Percentiles rank a stretch among this genome's conserved stretches.
phyloP scores from a whole-genome alignment of 2,888 invertebrate species.

The Rutpela maculata region DNA sequence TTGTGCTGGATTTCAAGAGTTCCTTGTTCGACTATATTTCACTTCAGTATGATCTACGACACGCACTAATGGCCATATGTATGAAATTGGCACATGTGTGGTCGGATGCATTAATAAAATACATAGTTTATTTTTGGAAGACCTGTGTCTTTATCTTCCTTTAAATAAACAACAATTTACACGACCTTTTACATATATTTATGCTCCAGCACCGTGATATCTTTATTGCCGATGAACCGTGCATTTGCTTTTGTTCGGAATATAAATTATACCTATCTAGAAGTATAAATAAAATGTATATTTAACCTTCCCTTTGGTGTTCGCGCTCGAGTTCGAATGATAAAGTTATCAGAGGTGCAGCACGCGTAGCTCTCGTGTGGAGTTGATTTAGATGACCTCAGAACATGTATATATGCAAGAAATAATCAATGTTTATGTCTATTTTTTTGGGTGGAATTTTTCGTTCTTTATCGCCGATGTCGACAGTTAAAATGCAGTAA shows the following conservation, averaged over 20 bases:
- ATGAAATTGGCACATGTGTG: not conserved
- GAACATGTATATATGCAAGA: constrained; percentile 20
- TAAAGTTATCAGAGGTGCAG: constrained; percentile 30
- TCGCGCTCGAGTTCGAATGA: constrained; percentile 29
- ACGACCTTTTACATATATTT: constrained; percentile 21
- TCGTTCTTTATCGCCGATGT: too few species aligned
- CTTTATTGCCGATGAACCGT: constrained; percentile 32
- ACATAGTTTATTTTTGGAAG: not conserved
- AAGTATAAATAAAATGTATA: constrained; percentile 34
- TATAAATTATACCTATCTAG: constrained; percentile 36
- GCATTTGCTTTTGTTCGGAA: constrained; percentile 31
- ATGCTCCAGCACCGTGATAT: constrained; percentile 13
- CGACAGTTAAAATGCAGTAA: too few species aligned
- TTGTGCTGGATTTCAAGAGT: too few species aligned
- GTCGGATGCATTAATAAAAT: not conserved
- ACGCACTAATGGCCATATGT: too few species aligned
- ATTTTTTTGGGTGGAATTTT: not conserved
- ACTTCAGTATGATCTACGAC: too few species aligned
- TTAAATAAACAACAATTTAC: constrained; percentile 10
- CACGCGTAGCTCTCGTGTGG: constrained; percentile 31
- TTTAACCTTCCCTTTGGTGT: constrained; percentile 31
- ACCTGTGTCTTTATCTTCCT: not conserved
- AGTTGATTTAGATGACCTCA: constrained; percentile 28
- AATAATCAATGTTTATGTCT: constrained; percentile 14
- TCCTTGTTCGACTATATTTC: too few species aligned